Base-by-base conservation (phyloP, 2,113 vertebrate genomes). In the Chaetorhynchus papuensis region DNA sequence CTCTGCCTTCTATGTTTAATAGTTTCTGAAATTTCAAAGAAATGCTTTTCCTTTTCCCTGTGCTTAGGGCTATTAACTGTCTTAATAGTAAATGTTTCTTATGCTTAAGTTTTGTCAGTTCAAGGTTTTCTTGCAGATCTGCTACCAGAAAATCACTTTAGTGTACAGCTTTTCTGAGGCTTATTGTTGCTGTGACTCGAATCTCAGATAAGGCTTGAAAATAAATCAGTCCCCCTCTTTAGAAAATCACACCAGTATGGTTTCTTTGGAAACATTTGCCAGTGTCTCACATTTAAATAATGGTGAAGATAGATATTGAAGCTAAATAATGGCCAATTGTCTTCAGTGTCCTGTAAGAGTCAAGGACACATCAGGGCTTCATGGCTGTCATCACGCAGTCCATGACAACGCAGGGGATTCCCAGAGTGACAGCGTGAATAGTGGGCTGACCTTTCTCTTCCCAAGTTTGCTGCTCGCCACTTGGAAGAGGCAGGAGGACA, bases 291-390 rank as follows among this genome's bases (percentile, higher is more conserved):
- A 90, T 94, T 72, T 94, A 89, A 88, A 83, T 80, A 77, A 83
- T 96, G 91, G 96, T 80, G 94, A 92, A 59, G 72, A 70, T 52
- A 82, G 81, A 93, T 93, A 89, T 19, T 96, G 92, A 94, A 84
- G 90, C 77, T 75, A 80, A 97, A 97, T 93, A 96, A 92, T 93
- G 64, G 83, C 60, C 86, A 64, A 87, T 96, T 96, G 93, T 97
- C 79, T 90, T 59, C 85, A 19, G 9, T 24, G 79, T 92, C 75
- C 52, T 83, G 5, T 82, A 85, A 86, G 85, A 94, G 80, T 91
- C 83, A 95, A 60, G 90, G 88, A 77, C 86, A 90, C 57, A 61
- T 93, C 83, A 42, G 78, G 84, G 87, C 68, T 88, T 94, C 83
- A 69, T 87, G 94, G 93, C 83, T 96, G 87, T 90, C 90, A 83